These are phyloP conservation scores for Macrotrachela quadricornifera DNA, from an alignment of 1,140 invertebrate genomes.

Conservation along the genomic window DNA sequence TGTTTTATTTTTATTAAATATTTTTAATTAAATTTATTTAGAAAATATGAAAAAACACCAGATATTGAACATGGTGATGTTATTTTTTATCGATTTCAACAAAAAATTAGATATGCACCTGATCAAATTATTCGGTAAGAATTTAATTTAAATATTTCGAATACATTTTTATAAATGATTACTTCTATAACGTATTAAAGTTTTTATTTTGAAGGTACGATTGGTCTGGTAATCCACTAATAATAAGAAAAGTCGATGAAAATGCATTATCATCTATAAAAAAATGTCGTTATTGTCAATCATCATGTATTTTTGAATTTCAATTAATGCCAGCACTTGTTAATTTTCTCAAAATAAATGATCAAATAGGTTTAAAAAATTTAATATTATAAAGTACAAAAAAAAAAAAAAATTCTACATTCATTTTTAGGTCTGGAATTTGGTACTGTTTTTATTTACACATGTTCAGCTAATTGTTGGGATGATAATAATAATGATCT, in stretches of 20 bases:
- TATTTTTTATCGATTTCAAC: slow-evolving; percentile 53
- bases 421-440: slow-evolving; percentile 37
- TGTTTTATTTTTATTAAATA: neutral
- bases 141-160: neutral
- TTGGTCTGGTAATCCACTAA: slow-evolving; percentile 12
- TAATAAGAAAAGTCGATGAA: neutral
- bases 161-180: too few relatives aligned
- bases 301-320: slow-evolving; percentile 49
- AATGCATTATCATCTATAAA: neutral
- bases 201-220: slow-evolving; percentile 12
- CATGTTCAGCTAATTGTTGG: slow-evolving; percentile 63
- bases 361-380: slow-evolving; percentile 10
- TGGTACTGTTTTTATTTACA: slow-evolving; percentile 54
- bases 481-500: slow-evolving; percentile 36
- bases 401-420: neutral
- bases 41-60: slow-evolving; percentile 51
- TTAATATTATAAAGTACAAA: neutral
- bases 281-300: slow-evolving; percentile 46
- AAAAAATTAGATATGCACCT: slow-evolving; percentile 48
- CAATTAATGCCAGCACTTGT: slow-evolving; percentile 57
- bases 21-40: slow-evolving; percentile 22
- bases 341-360: slow-evolving; percentile 39
- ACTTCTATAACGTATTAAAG: too few relatives aligned
- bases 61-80: slow-evolving; percentile 51
- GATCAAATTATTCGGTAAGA: slow-evolving; percentile 53